These are phyloP conservation scores for Drosophila funebris DNA, from an alignment of 1,140 invertebrate species.

Conservation along the genomic window DNA sequence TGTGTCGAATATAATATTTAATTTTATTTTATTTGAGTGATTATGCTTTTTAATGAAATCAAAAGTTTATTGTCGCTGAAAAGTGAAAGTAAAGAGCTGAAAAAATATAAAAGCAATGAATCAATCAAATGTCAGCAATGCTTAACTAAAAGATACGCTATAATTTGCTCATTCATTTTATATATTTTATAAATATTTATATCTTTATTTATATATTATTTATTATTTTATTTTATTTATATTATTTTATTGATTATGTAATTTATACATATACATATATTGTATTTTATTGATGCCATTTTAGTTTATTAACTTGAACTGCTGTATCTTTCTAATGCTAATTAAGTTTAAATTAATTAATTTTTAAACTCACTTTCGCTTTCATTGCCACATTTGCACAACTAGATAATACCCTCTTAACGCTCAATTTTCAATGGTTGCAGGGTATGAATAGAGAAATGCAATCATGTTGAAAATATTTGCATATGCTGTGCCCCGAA, in stretches of 20 bases:
- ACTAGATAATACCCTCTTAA: not conserved
- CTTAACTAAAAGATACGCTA: not conserved
- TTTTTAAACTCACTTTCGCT: not conserved
- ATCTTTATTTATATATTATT: no score
- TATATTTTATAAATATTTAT: no score
- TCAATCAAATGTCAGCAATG: not conserved
- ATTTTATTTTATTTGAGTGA: slow-evolving; percentile 41
- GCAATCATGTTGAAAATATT: slow-evolving; percentile 80
- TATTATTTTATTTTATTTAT: not conserved
- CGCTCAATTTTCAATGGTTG: not conserved
- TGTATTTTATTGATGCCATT: no score
- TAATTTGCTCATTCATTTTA: no score
- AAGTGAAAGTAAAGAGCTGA: not conserved
- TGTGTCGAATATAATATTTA: slow-evolving; percentile 6
- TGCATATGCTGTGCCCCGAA: slow-evolving; percentile 64
- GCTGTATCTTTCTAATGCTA: no score
- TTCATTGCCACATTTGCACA: not conserved
- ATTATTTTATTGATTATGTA: not conserved
- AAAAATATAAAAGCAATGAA: slow-evolving; percentile 36
- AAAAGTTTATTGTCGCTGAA: slow-evolving; percentile 23
- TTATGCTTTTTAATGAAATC: slow-evolving; percentile 57
- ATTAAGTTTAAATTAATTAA: no score
- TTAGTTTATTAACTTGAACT: no score
- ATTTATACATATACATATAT: no score
- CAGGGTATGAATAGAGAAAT: slow-evolving; percentile 49